These are phyloP conservation scores for Drosophila robusta DNA, from an alignment of 2,888 invertebrate species.

Conservation along the genomic window DNA sequence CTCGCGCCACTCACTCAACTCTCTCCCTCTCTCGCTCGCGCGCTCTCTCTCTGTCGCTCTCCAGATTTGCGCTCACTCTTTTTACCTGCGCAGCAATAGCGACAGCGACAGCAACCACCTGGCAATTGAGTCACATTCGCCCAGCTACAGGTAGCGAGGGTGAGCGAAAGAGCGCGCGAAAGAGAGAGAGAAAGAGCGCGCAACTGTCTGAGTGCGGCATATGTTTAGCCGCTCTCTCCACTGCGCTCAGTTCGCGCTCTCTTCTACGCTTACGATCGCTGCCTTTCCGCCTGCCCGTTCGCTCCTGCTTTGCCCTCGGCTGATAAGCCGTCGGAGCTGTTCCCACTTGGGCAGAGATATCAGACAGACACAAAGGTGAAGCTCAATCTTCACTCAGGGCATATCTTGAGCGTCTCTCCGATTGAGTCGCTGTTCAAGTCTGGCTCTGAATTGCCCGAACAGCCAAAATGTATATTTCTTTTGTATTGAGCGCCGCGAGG, in stretches of 20 bases:
- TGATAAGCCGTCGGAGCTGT: constrained; percentile 18
- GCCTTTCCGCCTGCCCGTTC: constrained; percentile 15
- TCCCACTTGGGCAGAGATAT: constrained; percentile 21
- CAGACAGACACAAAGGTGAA: neutral
- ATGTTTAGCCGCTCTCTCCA: no score
- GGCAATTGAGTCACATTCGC: constrained; percentile 33
- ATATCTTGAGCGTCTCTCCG: constrained; percentile 5
- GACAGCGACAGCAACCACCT: constrained; percentile 30
- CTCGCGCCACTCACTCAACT: constrained; percentile 19
- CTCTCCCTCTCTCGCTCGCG: constrained; percentile 17
- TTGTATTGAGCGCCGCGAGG: neutral
- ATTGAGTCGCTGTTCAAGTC: no score
- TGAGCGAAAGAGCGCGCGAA: neutral
- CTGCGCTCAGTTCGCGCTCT: constrained; percentile 4
- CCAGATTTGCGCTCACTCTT: neutral
- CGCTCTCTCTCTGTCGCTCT: constrained; percentile 11
- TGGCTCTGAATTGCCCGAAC: no score
- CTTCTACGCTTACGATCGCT: constrained; percentile 1
- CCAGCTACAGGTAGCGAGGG: constrained; percentile 35
- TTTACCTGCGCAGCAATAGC: constrained; percentile 30
- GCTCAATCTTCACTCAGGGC: neutral
- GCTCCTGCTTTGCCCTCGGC: constrained; percentile 3
- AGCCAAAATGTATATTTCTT: neutral
- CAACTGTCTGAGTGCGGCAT: neutral
- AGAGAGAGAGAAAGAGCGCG: constrained; percentile 1